Conservation (phyloP, 2,113 vertebrate genomes). For the Perca schrenkii region DNA sequence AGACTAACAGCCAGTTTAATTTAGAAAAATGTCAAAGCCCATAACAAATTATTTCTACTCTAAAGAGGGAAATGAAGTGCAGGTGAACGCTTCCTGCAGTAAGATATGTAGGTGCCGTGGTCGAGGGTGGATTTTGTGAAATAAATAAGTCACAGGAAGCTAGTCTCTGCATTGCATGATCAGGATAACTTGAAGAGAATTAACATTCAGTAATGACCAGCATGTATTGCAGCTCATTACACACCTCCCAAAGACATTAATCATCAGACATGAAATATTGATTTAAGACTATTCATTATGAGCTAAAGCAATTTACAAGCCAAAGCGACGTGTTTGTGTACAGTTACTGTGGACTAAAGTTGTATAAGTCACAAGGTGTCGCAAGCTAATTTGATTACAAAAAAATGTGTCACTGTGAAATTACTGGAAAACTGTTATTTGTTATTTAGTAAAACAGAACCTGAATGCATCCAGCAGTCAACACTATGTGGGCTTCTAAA, state of each 20-base stretch:
- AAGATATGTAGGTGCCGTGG: not conserved
- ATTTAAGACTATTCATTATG: slow-evolving; percentile 45
- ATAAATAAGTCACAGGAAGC: slow-evolving; percentile 29
- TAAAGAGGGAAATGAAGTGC: slow-evolving; percentile 40
- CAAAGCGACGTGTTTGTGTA: slow-evolving; percentile 20
- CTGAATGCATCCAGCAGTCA: not conserved
- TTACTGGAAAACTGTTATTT: slow-evolving; percentile 3
- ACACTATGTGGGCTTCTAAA: not conserved
- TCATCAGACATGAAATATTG: slow-evolving; percentile 55
- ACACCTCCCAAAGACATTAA: slow-evolving; percentile 36
- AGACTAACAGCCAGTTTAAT: slow-evolving; percentile 56
- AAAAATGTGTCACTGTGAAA: not conserved
- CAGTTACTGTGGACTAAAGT: slow-evolving; percentile 3
- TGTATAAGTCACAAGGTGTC: slow-evolving; percentile 15
- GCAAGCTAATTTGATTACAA: slow-evolving; percentile 24
- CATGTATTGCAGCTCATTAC: slow-evolving; percentile 29
- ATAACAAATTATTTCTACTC: slow-evolving; percentile 58
- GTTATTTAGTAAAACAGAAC: slow-evolving; percentile 1
- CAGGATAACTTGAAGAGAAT: slow-evolving; percentile 1
- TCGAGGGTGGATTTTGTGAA: not conserved
- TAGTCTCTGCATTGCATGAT: not conserved
- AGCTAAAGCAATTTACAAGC: slow-evolving; percentile 40
- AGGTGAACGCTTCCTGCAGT: slow-evolving; percentile 1
- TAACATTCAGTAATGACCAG: slow-evolving; percentile 30
- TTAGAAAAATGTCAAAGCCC: slow-evolving; percentile 51